Evolutionary conservation across 2,888 invertebrate genomes (phyloP), one percentile per base, ranked within the genome.

Genomic region (Nudaria mundana): DNA sequence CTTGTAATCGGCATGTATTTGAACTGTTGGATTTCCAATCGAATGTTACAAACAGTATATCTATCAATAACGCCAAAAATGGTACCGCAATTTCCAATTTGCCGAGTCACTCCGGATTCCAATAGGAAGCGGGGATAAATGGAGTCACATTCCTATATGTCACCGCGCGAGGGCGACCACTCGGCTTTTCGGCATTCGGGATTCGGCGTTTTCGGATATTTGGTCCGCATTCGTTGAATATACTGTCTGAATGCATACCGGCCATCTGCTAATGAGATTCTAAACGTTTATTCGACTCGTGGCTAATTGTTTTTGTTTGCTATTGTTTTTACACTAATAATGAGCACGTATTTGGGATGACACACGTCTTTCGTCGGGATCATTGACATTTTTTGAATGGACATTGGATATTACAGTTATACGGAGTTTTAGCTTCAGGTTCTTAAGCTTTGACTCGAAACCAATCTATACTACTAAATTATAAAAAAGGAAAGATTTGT

Each of bases 111-210:
- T 82, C 87, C 86, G 88, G 87, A 88, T 86, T 87, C 87, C 87
- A 85, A 87, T 86, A 86, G 88, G 88, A 87, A 85, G 75, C 78
- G 80, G 71, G 80, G 78, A 88, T 87, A 87, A 88, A 88, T 88
- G 87, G 87, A 85, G 86, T 83, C 88, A 77, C 86, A 87, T 87
- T 84, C 88, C 88, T 82, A 88, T 88, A 87, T 87, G 88, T 86
- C 88, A 87, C 85, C 69, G 76, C 73, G 75, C 76, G 76, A 70
- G 75, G 69, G 57, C 75, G 73, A 74, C 75, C 71, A 78, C 81
- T 83, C 78, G 81, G 84, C 80, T 81, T 79, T 83, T 79, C 67
- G 79, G 80, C 70, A 73, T 80, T 80, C 76, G 68, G 66, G 63
- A 66, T 74, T 71, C 74, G 55, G 76, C 72, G 78, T 74, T 78